These are phyloP conservation scores for Metopia argyrocephala DNA, from an alignment of 2,888 invertebrate genomes.

Conservation along the genomic window DNA sequence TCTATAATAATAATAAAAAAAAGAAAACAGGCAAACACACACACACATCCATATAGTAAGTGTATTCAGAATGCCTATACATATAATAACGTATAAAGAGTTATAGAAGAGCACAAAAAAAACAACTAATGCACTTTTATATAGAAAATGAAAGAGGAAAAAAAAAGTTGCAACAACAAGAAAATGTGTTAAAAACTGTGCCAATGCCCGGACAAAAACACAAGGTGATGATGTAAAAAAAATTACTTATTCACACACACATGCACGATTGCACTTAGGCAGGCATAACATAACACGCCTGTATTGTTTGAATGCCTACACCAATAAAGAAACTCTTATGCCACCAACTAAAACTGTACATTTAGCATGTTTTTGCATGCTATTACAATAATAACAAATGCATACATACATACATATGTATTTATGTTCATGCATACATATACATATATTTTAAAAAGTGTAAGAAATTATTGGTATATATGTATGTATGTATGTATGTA, in stretches of 20 bases:
- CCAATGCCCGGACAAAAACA: slow-evolving; percentile 77
- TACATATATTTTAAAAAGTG: no score
- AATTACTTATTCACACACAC: slow-evolving; percentile 11
- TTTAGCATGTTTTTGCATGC: slow-evolving; percentile 49
- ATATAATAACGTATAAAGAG: neutral
- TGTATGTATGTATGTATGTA: no score
- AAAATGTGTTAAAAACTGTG: slow-evolving; percentile 70
- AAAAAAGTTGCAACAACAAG: neutral
- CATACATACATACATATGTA: no score
- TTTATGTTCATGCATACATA: no score
- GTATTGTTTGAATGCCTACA: slow-evolving; percentile 31
- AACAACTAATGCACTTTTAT: slow-evolving; percentile 45
- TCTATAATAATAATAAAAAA: neutral
- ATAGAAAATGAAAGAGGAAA: slow-evolving; percentile 3
- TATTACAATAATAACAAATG: slow-evolving; percentile 9
- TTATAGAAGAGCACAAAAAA: neutral
- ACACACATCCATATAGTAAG: neutral
- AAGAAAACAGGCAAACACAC: neutral
- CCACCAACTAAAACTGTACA: slow-evolving; percentile 59
- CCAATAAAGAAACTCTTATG: slow-evolving; percentile 60
- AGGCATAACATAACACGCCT: neutral
- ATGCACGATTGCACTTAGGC: slow-evolving; percentile 8
- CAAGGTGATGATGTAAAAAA: slow-evolving; percentile 72
- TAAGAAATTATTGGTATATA: no score
- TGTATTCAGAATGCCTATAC: neutral